Percentiles rank a stretch among this genome's conserved stretches.
phyloP scores from a whole-genome alignment of 2,113 vertebrate genomes.

The Ailuropoda melanoleuca region DNA sequence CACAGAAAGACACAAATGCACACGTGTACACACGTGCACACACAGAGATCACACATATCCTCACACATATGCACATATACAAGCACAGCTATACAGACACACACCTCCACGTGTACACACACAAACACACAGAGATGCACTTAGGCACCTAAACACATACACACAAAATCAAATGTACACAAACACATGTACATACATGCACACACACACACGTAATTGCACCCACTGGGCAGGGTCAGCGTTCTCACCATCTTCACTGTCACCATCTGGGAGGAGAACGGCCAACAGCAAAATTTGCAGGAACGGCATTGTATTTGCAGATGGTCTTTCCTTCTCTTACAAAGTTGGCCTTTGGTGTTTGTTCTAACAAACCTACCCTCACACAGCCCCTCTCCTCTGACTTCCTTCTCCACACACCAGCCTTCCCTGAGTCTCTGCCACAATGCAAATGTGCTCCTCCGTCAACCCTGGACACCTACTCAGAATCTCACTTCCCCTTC shows the following conservation, averaged over 20 bases:
- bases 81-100: background rate
- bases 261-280: background rate
- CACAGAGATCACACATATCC: background rate
- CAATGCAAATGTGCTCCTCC: background rate
- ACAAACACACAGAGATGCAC: background rate
- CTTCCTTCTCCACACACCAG: background rate
- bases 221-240: background rate
- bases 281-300: background rate
- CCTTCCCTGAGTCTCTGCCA: background rate
- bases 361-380: background rate
- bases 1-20: background rate
- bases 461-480: background rate
- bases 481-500: background rate
- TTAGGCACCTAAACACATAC: background rate
- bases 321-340: background rate
- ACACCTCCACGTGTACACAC: background rate
- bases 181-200: background rate
- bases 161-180: background rate
- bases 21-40: background rate
- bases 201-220: background rate
- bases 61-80: background rate
- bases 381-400: background rate
- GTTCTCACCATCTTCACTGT: background rate
- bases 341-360: background rate
- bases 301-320: background rate